Evolutionary conservation across 2,797 vertebrate genomes (phyloP), one percentile per base, ranked within the genome.

Genomic region (Pseudochromis fuscus): DNA sequence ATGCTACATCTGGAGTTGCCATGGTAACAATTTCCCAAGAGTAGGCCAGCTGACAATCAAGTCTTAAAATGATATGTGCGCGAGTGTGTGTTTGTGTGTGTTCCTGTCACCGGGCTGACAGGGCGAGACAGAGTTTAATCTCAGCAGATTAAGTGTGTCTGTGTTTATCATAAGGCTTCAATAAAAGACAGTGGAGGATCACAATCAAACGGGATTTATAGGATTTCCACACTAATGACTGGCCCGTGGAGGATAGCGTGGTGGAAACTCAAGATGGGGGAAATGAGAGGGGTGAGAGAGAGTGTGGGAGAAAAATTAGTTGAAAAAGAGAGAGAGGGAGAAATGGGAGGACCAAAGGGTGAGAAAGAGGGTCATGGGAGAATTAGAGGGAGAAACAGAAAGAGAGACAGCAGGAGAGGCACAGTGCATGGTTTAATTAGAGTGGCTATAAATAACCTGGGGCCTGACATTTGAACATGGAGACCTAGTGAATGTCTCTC

Each of bases 381-480:
- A 84, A 83, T 82, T 73, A 67, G 79, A 73, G 57, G 75, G 57
- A 81, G 74, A 85, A 79, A 75, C 46, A 53, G 65, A 83, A 81
- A 80, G 71, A 60, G 77, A 88, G 85, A 80, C 74, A 82, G 78
- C 73, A 83, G 68, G 78, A 89, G 81, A 84, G 46, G 70, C 82
- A 84, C 51, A 59, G 75, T 67, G 84, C 69, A 87, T 81, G 83
- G 85, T 92, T 93, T 92, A 93, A 93, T 93, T 92, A 91, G 88
- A 90, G 40, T 48, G 66, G 84, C 91, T 93, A 93, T 90, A 92
- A 93, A 93, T 93, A 93, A 91, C 88, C 77, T 42, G 72, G 63
- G 87, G 75, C 83, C 81, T 93, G 91, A 91, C 91, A 93, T 93
- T 90, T 94, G 87, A 92, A 89, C 89, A 87, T 57, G 63, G 84